A percentile compares a stretch with the other conserved stretches of the same genome.
Evolutionary conservation across 2,113 vertebrate species (phyloP).

Genomic region (Motacilla tschutschensis): DNA sequence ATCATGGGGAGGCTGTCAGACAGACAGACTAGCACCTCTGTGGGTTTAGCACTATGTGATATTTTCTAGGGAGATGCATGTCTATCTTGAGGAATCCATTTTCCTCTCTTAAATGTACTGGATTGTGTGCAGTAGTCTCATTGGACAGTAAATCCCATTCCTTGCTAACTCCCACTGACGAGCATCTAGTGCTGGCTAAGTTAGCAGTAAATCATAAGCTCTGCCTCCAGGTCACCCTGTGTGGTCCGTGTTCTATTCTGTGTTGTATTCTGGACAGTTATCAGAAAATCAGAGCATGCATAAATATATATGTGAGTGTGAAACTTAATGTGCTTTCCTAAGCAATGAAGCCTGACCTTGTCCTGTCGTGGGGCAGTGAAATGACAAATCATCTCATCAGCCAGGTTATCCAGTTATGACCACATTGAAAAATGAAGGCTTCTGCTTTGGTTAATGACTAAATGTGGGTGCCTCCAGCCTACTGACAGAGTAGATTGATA

Average conservation of each 20-base stretch:
- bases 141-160: slow-evolving; percentile 29
- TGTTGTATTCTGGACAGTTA: not conserved
- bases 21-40: not conserved
- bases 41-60: not conserved
- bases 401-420: slow-evolving; percentile 63
- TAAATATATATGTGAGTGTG: not conserved
- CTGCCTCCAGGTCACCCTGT: not conserved
- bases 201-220: slow-evolving; percentile 14
- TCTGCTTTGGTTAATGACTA: slow-evolving; percentile 62
- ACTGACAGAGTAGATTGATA: slow-evolving; percentile 39
- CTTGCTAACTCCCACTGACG: slow-evolving; percentile 5
- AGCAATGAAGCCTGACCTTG: slow-evolving; percentile 63
- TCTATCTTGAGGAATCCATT: not conserved
- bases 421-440: slow-evolving; percentile 61
- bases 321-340: slow-evolving; percentile 42
- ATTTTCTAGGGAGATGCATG: not conserved
- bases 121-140: not conserved
- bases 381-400: slow-evolving; percentile 68
- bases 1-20: not conserved
- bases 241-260: not conserved
- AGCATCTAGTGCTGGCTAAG: not conserved
- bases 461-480: slow-evolving; percentile 28
- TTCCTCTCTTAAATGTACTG: not conserved
- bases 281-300: not conserved
- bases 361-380: slow-evolving; percentile 36